phyloP scores from a whole-genome alignment of 2,797 vertebrate species.

The Sebastes iracundus region DNA sequence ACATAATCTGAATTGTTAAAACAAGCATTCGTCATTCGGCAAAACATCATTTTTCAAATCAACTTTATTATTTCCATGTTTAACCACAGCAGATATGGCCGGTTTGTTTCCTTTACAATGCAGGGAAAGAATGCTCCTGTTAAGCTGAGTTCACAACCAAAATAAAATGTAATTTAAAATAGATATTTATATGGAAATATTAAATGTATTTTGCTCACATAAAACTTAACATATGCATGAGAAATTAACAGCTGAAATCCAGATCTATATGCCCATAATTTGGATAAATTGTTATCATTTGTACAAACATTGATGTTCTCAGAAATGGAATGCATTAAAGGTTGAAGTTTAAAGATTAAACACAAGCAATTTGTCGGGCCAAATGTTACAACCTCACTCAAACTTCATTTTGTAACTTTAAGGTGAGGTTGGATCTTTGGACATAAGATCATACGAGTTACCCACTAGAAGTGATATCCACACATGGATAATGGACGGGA shows the following conservation, averaged over 20 bases:
- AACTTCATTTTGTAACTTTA: background rate
- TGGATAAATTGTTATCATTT: background rate
- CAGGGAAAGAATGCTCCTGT: background rate
- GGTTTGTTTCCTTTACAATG: background rate
- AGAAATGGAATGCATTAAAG: background rate
- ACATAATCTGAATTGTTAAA: no score
- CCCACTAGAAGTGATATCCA: background rate
- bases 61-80: background rate
- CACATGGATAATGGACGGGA: background rate
- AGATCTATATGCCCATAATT: background rate
- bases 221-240: background rate
- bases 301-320: background rate
- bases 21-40: no score
- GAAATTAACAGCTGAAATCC: background rate
- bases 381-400: background rate
- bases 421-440: background rate
- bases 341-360: background rate
- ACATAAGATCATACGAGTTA: background rate
- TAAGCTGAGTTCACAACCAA: background rate
- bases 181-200: background rate
- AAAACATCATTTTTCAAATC: no score
- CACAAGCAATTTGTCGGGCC: no score
- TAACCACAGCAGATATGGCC: background rate
- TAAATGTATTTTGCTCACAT: background rate
- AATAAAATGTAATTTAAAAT: background rate